phyloP scores from a whole-genome alignment of 2,888 invertebrate genomes.

The Taphrorychus bicolor region DNA sequence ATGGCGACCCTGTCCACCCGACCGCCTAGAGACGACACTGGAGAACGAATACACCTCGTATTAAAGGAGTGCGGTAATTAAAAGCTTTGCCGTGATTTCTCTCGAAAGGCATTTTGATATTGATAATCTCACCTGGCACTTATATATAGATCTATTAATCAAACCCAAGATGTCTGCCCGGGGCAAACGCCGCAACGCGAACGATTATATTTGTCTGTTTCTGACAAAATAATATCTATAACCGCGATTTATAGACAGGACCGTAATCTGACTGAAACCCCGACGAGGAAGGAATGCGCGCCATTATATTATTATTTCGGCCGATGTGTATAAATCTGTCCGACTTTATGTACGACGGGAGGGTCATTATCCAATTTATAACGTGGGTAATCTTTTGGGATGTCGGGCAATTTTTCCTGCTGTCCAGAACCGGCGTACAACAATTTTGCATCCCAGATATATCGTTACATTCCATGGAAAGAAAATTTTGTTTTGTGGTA shows the following conservation, averaged over 20 bases:
- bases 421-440: neutral
- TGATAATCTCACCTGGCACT: constrained; percentile 52
- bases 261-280: constrained; percentile 13
- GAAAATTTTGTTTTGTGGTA: too few relatives aligned
- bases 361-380: constrained; percentile 35
- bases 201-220: constrained; percentile 53
- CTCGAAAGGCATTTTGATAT: constrained; percentile 6
- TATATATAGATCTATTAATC: constrained; percentile 51
- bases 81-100: neutral
- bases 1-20: neutral
- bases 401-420: neutral
- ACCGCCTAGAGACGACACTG: neutral
- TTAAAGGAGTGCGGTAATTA: neutral
- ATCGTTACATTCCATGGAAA: too few relatives aligned
- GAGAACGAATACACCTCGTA: neutral
- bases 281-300: constrained; percentile 7
- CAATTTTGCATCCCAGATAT: neutral
- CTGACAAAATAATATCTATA: constrained; percentile 56
- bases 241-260: constrained; percentile 45
- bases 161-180: constrained; percentile 38
- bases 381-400: constrained; percentile 19
- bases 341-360: constrained; percentile 15
- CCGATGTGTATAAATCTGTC: constrained; percentile 22
- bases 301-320: constrained; percentile 28
- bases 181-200: constrained; percentile 28